Evolutionary conservation across 2,888 invertebrate species (phyloP).

Genomic region (Drosophila pseudotakahashii): DNA sequence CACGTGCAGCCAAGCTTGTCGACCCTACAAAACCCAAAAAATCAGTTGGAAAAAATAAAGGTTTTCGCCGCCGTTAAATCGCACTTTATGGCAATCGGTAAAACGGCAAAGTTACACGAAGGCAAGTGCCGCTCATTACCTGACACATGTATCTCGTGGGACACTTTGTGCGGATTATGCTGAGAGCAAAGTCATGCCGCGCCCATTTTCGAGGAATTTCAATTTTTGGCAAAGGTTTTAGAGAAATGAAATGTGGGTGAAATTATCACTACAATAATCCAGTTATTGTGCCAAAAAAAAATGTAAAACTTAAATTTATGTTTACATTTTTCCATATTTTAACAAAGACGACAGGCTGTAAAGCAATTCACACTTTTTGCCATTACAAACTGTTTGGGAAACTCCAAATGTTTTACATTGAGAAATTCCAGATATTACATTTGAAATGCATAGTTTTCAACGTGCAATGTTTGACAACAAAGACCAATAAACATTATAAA

Average conservation of each 20-base stretch:
- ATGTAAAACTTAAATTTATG: not conserved
- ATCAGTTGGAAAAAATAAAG: slow-evolving; percentile 20
- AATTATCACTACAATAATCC: not conserved
- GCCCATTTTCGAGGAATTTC: slow-evolving; percentile 45
- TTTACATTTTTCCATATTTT: not conserved
- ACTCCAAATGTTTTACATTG: slow-evolving; percentile 10
- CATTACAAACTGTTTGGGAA: not conserved
- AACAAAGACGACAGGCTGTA: not conserved
- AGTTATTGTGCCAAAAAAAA: not conserved
- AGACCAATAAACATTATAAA: slow-evolving; percentile 15
- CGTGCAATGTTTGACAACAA: slow-evolving; percentile 11
- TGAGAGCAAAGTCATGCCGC: slow-evolving; percentile 32
- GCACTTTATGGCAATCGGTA: slow-evolving; percentile 30
- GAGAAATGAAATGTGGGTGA: not conserved
- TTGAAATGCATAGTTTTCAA: slow-evolving; percentile 21
- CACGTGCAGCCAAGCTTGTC: slow-evolving; percentile 64
- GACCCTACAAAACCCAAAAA: slow-evolving; percentile 19
- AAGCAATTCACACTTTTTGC: not conserved
- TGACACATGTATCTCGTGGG: slow-evolving; percentile 36
- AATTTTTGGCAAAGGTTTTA: slow-evolving; percentile 42
- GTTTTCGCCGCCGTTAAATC: slow-evolving; percentile 17
- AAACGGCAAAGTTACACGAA: slow-evolving; percentile 41
- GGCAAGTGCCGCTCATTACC: slow-evolving; percentile 57
- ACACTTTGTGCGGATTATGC: slow-evolving; percentile 36
- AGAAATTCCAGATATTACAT: slow-evolving; percentile 28